Conservation (phyloP, 1,140 invertebrate genomes). For the Drosophila murphyi region DNA sequence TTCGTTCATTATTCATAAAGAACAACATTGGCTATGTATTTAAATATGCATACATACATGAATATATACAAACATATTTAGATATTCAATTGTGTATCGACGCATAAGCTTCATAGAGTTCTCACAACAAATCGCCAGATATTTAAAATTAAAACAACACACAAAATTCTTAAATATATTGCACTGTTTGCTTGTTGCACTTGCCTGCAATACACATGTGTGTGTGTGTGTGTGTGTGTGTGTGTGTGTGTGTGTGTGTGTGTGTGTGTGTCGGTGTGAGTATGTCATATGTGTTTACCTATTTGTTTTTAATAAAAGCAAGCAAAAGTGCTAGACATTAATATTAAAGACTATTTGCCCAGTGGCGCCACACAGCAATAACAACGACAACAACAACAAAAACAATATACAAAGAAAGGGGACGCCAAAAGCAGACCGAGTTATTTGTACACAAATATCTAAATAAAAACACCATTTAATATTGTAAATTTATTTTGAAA, state of each 20-base stretch:
- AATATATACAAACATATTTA: background rate
- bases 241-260: slow-evolving; percentile 15
- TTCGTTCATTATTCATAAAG: slow-evolving; percentile 19
- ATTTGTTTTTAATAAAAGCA: slow-evolving; percentile 49
- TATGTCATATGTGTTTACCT: slow-evolving; percentile 20
- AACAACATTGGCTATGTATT: slow-evolving; percentile 15
- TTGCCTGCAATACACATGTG: slow-evolving; percentile 1
- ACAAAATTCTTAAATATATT: slow-evolving; percentile 42
- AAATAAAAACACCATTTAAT: too few relatives aligned
- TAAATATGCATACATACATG: background rate
- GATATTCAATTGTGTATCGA: slow-evolving; percentile 16
- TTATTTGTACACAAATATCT: too few relatives aligned
- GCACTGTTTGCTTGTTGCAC: background rate
- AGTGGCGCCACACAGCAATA: slow-evolving; percentile 7
- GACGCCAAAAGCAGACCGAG: too few relatives aligned
- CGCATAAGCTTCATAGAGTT: slow-evolving; percentile 32
- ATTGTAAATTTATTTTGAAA: too few relatives aligned
- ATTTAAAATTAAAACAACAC: slow-evolving; percentile 54
- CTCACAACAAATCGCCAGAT: slow-evolving; percentile 46
- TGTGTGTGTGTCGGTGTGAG: slow-evolving; percentile 8
- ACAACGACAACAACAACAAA: background rate
- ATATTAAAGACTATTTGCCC: slow-evolving; percentile 17
- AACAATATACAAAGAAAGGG: background rate
- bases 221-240: slow-evolving; percentile 10
- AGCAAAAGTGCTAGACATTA: slow-evolving; percentile 25